A percentile compares a stretch with the other conserved stretches of the same genome.
These are phyloP conservation scores for Macrosoma leucophasiata DNA, from an alignment of 2,888 invertebrate genomes.

Conservation along the genomic window DNA sequence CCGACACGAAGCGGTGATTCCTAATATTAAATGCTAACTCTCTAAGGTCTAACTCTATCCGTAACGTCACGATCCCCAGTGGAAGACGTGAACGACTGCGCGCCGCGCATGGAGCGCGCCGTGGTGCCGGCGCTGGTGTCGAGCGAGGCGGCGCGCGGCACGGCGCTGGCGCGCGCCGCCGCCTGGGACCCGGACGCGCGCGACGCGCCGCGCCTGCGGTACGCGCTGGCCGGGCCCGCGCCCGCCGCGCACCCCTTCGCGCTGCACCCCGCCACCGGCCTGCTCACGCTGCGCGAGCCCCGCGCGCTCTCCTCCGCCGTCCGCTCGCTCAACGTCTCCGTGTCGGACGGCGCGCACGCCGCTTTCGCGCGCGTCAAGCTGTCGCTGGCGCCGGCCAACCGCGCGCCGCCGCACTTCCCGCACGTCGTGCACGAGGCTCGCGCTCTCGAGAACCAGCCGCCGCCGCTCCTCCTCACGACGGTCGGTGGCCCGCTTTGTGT, in stretches of 20 bases:
- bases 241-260: constrained; percentile 35
- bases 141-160: constrained; percentile 87
- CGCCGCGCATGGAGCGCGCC: constrained; percentile 88
- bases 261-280: constrained; percentile 48
- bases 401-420: constrained; percentile 85
- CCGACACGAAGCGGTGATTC: too few relatives aligned
- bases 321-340: constrained; percentile 89
- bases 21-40: too few relatives aligned
- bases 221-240: constrained; percentile 79
- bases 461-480: constrained; percentile 84
- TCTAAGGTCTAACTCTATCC: too few relatives aligned
- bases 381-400: constrained; percentile 85
- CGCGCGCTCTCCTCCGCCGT: constrained; percentile 79
- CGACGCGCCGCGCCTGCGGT: constrained; percentile 83
- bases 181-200: constrained; percentile 92
- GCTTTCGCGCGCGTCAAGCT: constrained; percentile 89
- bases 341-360: constrained; percentile 96
- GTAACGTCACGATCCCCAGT: constrained; percentile 63
- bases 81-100: constrained; percentile 93
- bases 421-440: constrained; percentile 86
- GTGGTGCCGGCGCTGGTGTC: constrained; percentile 87
- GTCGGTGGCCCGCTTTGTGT: constrained; percentile 42
- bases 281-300: constrained; percentile 42
- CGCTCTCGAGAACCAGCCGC: constrained; percentile 86
- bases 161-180: constrained; percentile 90